Conservation (phyloP, 1,140 invertebrate species). For the Macrotrachela quadricornifera region DNA sequence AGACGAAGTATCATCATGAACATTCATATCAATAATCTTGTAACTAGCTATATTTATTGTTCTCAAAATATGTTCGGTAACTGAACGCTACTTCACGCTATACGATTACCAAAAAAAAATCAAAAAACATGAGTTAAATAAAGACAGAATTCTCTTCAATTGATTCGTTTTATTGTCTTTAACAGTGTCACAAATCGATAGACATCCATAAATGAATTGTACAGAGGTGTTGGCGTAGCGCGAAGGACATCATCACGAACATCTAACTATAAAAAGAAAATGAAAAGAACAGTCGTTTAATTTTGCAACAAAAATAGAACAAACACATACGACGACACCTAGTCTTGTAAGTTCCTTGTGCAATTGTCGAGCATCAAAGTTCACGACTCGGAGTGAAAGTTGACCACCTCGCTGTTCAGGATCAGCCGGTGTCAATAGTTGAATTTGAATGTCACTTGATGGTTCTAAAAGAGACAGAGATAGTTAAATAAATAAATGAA, state of each 20-base stretch:
- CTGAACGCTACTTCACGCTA: too few species aligned
- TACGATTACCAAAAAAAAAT: too few species aligned
- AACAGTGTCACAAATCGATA: slow-evolving; percentile 26
- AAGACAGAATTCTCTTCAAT: too few species aligned
- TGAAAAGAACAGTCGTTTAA: background rate
- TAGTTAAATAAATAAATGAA: too few species aligned
- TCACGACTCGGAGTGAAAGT: slow-evolving; percentile 34
- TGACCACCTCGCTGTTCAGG: slow-evolving; percentile 35
- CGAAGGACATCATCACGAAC: slow-evolving; percentile 35
- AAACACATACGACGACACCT: slow-evolving; percentile 35
- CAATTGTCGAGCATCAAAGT: slow-evolving; percentile 16
- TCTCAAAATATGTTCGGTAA: too few species aligned
- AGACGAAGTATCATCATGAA: too few species aligned
- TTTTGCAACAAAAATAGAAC: background rate
- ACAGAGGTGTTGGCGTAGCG: slow-evolving; percentile 35
- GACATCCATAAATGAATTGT: slow-evolving; percentile 38
- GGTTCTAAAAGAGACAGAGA: slow-evolving; percentile 4
- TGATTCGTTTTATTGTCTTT: too few species aligned
- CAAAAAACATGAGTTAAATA: too few species aligned
- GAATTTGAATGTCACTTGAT: slow-evolving; percentile 1
- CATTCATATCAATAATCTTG: too few species aligned
- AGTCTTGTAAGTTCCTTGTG: slow-evolving; percentile 31
- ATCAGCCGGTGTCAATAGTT: slow-evolving; percentile 36
- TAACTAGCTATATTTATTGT: too few species aligned
- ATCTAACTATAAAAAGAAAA: slow-evolving; percentile 34